Base-by-base conservation (phyloP, 2,113 vertebrate genomes). In the Ceyx margarethae region DNA sequence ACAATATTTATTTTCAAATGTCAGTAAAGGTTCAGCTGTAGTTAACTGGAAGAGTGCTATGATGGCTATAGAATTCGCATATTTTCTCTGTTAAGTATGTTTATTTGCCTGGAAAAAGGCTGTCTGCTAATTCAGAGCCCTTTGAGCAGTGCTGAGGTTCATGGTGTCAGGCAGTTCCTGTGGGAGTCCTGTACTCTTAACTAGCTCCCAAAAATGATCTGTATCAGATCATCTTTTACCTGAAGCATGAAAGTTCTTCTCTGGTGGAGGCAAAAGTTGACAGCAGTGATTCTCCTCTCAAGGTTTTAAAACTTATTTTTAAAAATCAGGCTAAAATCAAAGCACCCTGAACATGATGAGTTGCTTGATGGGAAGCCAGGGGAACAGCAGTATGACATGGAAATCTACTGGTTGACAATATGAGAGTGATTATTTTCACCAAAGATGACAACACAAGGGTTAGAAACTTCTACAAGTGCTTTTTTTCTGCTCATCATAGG, bases 281-380 rank as follows among this genome's bases (percentile, higher is more conserved):
- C 51, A 85, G 66, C 43, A 75, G 45, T 56, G 25, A 60, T 91
- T 92, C 33, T 87, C 16, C 31, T 84, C 33, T 78, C 53, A 60
- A 31, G 25, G 11, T 85, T 94, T 91, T 72, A 75, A 71, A 91
- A 72, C n/a, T 66, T 53, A 81, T 45, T 10, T 91, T 81, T 87
- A 72, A 57, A 85, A 84, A 28, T 51, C 29, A 29, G 13, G 19
- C 57, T 89, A 48, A 81, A 85, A 61, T 87, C 61, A 93, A 91
- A 87, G 31, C 17, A 26, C 3, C 3, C 35, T 3, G 8, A 72
- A 43, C 48, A 46, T 48, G 31, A 54, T 78, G 48, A 81, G 13
- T n/a, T 81, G 13, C 62, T 85, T 95, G 81, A 79, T 89, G 42
- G 21, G 16, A 95, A 92, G 57, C 64, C 46, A 72, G 78, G 71